Base-by-base conservation (phyloP, 2,113 vertebrate species). In the Puntigrus tetrazona region DNA sequence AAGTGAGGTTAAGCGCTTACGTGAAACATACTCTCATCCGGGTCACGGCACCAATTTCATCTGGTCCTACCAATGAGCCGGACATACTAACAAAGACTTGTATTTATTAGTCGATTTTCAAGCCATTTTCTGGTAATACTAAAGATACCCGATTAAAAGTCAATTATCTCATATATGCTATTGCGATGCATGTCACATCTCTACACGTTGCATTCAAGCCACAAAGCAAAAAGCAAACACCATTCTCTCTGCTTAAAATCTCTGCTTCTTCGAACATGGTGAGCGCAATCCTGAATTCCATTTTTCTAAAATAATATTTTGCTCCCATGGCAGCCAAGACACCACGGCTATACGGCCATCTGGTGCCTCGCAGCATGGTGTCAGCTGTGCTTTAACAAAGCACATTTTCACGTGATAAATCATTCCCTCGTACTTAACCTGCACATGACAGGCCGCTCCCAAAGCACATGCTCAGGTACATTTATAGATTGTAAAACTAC, bases 271-370 rank as follows among this genome's bases (percentile, higher is more conserved):
- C 1, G 13, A 31, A 65, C 27, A 59, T 1, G 55, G 55, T n/a
- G 22, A n/a, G n/a, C 55, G 31, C 13, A 34, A 65, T 34, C 34
- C 63, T 20, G 29, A 29, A 67, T 67, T 38, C 10, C 41, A 8
- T 72, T 72, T 41, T n/a, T 41, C 67, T 22, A 72, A 70, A 41
- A 41, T 36, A 38, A 70, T 72, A 36, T 72, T 72, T 41, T 18
- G 36, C 67, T 41, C 34, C 67, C 67, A 38, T n/a, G 67, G 36
- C 41, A 38, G 67, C 22, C 31, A 72, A 41, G 67, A n/a, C 18
- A 72, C 36, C 29, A 72, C 20, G 4, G 20, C 34, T n/a, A 72
- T 72, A 36, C 20, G 5, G 36, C 36, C 67, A 72, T 72, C 67
- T 72, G 67, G 67, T 38, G 34, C 36, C 36, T 72, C 36, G n/a